These are phyloP conservation scores for Donacobius atricapilla DNA, from an alignment of 2,113 vertebrate genomes.

Conservation along the genomic window DNA sequence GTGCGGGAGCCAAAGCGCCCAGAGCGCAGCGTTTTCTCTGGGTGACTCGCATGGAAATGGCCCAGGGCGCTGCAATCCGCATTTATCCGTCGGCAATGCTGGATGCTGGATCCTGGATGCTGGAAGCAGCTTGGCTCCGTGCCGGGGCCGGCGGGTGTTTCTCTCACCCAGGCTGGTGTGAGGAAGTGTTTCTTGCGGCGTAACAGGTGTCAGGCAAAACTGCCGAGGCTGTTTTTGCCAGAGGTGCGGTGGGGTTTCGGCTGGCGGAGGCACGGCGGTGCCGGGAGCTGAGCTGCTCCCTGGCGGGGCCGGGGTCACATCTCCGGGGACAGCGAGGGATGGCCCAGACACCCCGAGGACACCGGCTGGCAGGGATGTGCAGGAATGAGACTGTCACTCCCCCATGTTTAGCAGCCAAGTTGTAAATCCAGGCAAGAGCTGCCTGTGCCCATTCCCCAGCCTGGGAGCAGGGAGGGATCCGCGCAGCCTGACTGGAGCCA, in stretches of 20 bases:
- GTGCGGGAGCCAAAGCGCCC: not conserved
- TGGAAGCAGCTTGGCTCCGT: not conserved
- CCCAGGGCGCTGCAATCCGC: not conserved
- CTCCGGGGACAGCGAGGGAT: not conserved
- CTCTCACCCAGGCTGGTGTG: not conserved
- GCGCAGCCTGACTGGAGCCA: not conserved
- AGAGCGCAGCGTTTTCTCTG: not conserved
- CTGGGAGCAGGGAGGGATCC: not conserved
- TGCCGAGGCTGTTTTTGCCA: slow-evolving; percentile 21
- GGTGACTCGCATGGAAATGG: not conserved
- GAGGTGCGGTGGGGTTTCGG: not conserved
- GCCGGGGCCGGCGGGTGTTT: slow-evolving; percentile 2
- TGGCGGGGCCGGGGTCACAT: not conserved
- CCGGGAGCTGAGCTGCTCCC: not conserved
- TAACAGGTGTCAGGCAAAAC: slow-evolving; percentile 67
- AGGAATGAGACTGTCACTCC: not conserved
- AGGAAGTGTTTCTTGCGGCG: slow-evolving; percentile 32
- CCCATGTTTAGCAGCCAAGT: not conserved
- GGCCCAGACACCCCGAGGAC: not conserved
- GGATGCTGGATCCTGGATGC: not conserved
- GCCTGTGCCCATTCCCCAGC: not conserved
- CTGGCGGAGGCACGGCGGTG: not conserved
- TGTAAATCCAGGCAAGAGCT: not conserved
- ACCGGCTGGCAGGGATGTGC: not conserved
- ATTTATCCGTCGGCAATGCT: accelerated